These are phyloP conservation scores for Acromyrmex charruanus DNA, from an alignment of 1,140 invertebrate genomes.

Conservation along the genomic window DNA sequence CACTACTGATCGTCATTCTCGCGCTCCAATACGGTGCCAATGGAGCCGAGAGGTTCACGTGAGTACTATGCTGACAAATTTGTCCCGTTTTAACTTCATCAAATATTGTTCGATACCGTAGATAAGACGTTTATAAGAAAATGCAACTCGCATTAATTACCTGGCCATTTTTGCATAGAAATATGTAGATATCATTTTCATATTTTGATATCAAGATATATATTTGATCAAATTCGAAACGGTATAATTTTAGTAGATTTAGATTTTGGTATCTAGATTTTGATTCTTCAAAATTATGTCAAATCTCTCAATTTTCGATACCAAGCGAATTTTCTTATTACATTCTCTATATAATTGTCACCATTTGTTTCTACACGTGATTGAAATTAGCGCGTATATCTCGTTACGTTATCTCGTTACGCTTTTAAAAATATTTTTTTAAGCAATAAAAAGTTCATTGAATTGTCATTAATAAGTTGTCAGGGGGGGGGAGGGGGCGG, in stretches of 20 bases:
- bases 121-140: not conserved
- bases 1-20: constrained; percentile 63
- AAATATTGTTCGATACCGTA: not conserved
- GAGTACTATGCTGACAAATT: constrained; percentile 27
- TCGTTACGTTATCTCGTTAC: not conserved
- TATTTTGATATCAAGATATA: not conserved
- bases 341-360: not conserved
- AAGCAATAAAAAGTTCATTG: too few species aligned
- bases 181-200: not conserved
- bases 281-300: not conserved
- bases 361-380: not conserved
- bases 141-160: not conserved
- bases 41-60: constrained; percentile 63
- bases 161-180: not conserved
- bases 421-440: not conserved
- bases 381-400: not conserved
- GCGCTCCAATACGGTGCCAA: constrained; percentile 46
- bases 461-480: too few species aligned
- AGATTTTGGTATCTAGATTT: not conserved
- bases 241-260: not conserved
- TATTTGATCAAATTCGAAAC: too few species aligned
- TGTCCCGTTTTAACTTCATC: not conserved
- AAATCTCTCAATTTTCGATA: not conserved
- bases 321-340: not conserved
- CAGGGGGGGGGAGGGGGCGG: too few species aligned